Evolutionary conservation across 2,113 vertebrate species (phyloP), one percentile per base, ranked within the genome.

Genomic region (Ptilorrhoa leucosticta): DNA sequence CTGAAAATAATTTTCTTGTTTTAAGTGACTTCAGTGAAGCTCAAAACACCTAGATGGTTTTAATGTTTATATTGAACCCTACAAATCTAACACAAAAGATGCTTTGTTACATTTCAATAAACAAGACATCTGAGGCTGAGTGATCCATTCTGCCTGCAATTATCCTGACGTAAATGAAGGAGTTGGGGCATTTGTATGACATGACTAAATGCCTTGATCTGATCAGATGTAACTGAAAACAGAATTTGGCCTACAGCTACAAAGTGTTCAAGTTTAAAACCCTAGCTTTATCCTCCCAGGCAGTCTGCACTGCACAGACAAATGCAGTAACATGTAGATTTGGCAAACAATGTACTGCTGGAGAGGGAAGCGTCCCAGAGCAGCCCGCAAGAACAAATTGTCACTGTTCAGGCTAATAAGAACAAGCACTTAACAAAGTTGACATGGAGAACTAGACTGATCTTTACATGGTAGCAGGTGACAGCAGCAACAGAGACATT

Each of bases 371-470:
- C 0, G 10, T 94, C 96, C 95, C 95, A 95, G 64, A 82, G 88
- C 93, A 93, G 90, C 60, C 85, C 0, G 0, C 63, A 84, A 72
- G 39, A 94, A 93, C 93, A 94, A 95, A 95, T 75, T 90, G 66
- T 81, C 86, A 82, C 92, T 96, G 94, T 82, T 96, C 93, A 93
- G 72, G 69, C 90, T 97, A 96, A 96, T 95, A 90, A 78, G 94
- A 95, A 97, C 83, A 60, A 96, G 95, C 96, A 96, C 72, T 95
- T 92, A 84, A 91, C 96, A 93, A 95, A 96, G 88, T 5, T 89
- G 93, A 92, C 65, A 83, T 65, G 57, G 77, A 70, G 69, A 82
- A 82, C 65, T 24, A 73, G 79, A 81, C 76, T 92, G 90, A 96
- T 97, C 90, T 96, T 83, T 87, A 92, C 83, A 94, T 60, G 69